Evolutionary conservation across 92 coral and sea anemone genomes (phyloP).

Genomic region (Phenganax marumi): DNA sequence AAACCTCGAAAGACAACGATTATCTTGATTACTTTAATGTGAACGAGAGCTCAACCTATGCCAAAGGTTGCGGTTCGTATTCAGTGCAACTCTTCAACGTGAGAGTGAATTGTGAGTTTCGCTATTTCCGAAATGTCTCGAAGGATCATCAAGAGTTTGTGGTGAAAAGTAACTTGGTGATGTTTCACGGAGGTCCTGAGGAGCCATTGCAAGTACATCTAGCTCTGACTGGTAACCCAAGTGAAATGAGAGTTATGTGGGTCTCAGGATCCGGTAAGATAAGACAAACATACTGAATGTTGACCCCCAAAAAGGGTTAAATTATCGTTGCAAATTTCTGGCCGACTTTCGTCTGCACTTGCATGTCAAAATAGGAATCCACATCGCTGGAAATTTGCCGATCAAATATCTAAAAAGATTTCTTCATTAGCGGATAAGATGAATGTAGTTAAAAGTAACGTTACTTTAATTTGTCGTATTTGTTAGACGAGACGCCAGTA

Average conservation of each 20-base stretch:
- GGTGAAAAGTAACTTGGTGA: slow-evolving; percentile 70
- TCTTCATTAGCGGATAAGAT: neutral
- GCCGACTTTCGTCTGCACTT: too few species aligned
- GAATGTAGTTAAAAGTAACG: neutral
- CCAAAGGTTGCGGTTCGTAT: slow-evolving; percentile 61
- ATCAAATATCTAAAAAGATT: neutral
- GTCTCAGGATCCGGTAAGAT: slow-evolving; percentile 85
- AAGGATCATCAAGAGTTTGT: slow-evolving; percentile 43
- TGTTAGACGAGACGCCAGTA: slow-evolving; percentile 47
- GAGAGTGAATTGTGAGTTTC: slow-evolving; percentile 69
- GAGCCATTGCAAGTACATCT: slow-evolving; percentile 79
- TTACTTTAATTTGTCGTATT: neutral
- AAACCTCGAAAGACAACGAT: slow-evolving; percentile 56
- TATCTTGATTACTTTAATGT: slow-evolving; percentile 79
- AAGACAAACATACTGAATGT: neutral
- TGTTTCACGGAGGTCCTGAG: slow-evolving; percentile 76
- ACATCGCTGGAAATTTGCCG: neutral
- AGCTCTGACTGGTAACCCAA: slow-evolving; percentile 87
- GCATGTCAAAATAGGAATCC: neutral
- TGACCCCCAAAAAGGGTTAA: neutral
- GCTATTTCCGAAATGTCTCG: slow-evolving; percentile 65
- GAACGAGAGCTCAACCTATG: slow-evolving; percentile 52
- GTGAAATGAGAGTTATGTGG: slow-evolving; percentile 95
- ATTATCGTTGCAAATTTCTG: too few species aligned
- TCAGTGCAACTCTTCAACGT: slow-evolving; percentile 17